Conservation (phyloP, 2,797 vertebrate genomes). For the Malurus splendens region DNA sequence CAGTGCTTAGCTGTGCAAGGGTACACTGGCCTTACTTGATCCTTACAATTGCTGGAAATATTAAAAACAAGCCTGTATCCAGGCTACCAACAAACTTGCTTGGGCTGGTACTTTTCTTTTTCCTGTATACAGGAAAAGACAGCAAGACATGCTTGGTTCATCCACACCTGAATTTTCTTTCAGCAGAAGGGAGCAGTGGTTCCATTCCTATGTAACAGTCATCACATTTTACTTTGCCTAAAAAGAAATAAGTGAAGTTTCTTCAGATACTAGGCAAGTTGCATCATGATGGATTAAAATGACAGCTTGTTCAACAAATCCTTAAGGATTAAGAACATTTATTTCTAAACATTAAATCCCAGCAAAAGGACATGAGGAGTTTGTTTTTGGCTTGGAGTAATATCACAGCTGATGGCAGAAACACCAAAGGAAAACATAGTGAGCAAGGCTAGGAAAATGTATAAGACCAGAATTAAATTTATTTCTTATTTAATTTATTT, state of each 20-base stretch:
- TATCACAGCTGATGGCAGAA: not conserved
- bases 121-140: not conserved
- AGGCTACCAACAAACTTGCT: not conserved
- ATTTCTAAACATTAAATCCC: constrained; percentile 5
- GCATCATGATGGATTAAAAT: not conserved
- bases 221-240: not conserved
- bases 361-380: not conserved
- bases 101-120: not conserved
- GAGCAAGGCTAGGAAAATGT: not conserved
- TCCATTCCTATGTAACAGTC: not conserved
- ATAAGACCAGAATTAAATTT: not conserved
- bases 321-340: constrained; percentile 11
- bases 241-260: not conserved
- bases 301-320: constrained; percentile 28
- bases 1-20: not conserved
- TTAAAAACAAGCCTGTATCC: not conserved
- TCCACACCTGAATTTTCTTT: not conserved
- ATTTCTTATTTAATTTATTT: not conserved
- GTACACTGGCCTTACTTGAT: not conserved
- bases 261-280: not conserved
- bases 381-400: not conserved
- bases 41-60: not conserved
- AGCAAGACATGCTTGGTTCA: not conserved
- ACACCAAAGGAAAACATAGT: not conserved
- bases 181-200: not conserved